Evolutionary conservation across 2,888 invertebrate genomes (phyloP).

Genomic region (Aspidiotus rigidus): DNA sequence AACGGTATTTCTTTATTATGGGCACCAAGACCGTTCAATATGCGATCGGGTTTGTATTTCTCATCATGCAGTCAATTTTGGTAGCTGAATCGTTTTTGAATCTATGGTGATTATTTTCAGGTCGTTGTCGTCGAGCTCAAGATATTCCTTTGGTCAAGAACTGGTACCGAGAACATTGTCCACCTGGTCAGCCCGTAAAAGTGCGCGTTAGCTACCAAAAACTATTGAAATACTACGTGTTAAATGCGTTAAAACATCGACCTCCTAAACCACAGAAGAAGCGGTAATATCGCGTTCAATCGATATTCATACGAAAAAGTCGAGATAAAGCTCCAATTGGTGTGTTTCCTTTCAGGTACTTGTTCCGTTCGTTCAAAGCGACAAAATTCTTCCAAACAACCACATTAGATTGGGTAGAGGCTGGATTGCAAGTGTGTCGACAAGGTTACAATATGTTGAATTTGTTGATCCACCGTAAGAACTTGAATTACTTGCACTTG

Average conservation of each 20-base stretch:
- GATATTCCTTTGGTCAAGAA: slow-evolving; percentile 95
- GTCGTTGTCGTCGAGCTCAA: slow-evolving; percentile 83
- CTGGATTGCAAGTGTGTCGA: slow-evolving; percentile 92
- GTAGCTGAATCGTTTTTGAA: slow-evolving; percentile 3
- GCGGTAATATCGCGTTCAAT: slow-evolving; percentile 48
- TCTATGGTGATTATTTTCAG: slow-evolving; percentile 43
- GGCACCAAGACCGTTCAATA: slow-evolving; percentile 96
- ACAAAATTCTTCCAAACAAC: slow-evolving; percentile 99
- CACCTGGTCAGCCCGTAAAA: slow-evolving; percentile 95
- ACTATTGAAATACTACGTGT: slow-evolving; percentile 91
- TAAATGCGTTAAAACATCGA: slow-evolving; percentile 94
- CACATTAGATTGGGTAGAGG: slow-evolving; percentile 98
- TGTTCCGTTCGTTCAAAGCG: slow-evolving; percentile 98
- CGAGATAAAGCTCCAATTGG: slow-evolving; percentile 9
- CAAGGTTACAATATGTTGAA: slow-evolving; percentile 99
- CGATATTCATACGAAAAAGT: not conserved
- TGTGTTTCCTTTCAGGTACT: slow-evolving; percentile 52
- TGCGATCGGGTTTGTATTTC: slow-evolving; percentile 63
- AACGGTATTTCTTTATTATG: slow-evolving; percentile 94
- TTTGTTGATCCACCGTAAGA: slow-evolving; percentile 95
- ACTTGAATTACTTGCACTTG: slow-evolving; percentile 96
- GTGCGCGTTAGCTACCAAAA: slow-evolving; percentile 99
- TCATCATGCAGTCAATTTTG: slow-evolving; percentile 21
- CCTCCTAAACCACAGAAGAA: slow-evolving; percentile 99
- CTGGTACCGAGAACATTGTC: slow-evolving; percentile 93